A percentile compares a stretch with the other conserved stretches of the same genome.
Conservation (phyloP, 2,113 vertebrate species). For the Periophthalmus modestus region DNA sequence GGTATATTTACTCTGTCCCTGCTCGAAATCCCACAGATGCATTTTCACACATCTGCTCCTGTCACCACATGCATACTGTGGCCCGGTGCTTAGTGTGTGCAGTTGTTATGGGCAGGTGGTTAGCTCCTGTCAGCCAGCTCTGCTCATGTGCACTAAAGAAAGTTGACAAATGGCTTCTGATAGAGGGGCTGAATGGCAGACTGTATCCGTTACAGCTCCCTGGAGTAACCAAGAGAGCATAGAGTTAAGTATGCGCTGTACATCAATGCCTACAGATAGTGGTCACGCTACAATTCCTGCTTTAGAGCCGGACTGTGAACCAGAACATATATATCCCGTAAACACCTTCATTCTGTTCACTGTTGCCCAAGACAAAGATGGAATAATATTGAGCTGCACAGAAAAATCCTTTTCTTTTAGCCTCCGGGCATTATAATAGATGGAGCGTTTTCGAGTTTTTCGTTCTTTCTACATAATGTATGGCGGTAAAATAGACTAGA, state of each 20-base stretch:
- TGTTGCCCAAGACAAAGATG: conserved; percentile 6
- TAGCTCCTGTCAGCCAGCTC: conserved; percentile 47
- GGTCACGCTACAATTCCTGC: conserved; percentile 17
- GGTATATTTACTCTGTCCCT: no score
- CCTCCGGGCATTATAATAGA: conserved; percentile 44
- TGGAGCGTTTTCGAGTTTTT: conserved; percentile 32
- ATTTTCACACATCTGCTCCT: conserved; percentile 1
- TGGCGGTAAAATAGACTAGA: conserved; percentile 32
- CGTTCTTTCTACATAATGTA: conserved; percentile 40
- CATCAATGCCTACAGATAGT: conserved; percentile 23
- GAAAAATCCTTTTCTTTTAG: conserved; percentile 18
- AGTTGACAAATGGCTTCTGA: conserved; percentile 64
- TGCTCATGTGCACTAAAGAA: conserved; percentile 46
- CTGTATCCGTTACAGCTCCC: conserved; percentile 23
- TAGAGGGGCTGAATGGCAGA: conserved; percentile 52
- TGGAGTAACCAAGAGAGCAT: conserved; percentile 36
- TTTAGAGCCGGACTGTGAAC: conserved; percentile 19
- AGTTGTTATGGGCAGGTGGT: conserved; percentile 37
- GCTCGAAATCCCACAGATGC: no score
- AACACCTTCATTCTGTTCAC: conserved; percentile 2
- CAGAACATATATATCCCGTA: conserved; percentile 2
- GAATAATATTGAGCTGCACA: conserved; percentile 16
- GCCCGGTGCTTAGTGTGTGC: conserved; percentile 37
- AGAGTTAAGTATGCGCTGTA: conserved; percentile 44
- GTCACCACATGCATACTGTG: conserved; percentile 32